phyloP scores from a whole-genome alignment of 2,113 vertebrate genomes.

The Desmodus rotundus region DNA sequence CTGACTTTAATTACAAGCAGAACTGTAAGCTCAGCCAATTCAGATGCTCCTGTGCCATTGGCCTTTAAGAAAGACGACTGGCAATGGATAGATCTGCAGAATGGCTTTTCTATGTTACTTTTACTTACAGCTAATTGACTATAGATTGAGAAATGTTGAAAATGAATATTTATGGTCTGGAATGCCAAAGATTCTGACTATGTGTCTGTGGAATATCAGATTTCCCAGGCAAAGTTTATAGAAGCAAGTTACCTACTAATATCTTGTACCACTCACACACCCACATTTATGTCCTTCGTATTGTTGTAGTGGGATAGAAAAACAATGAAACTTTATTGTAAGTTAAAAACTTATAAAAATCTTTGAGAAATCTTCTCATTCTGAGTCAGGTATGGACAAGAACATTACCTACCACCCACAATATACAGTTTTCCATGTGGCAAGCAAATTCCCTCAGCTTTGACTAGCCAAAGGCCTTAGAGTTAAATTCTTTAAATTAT shows the following conservation, averaged over 20 bases:
- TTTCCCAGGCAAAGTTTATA: neutral
- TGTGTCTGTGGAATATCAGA: neutral
- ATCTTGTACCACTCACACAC: neutral
- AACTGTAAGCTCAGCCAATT: conserved; percentile 14
- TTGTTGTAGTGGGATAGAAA: neutral
- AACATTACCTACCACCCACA: neutral
- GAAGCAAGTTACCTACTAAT: neutral
- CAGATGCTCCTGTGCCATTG: neutral
- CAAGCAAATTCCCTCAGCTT: neutral
- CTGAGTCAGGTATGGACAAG: neutral
- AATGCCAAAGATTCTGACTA: neutral
- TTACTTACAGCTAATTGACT: conserved; percentile 38
- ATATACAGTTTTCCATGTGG: neutral
- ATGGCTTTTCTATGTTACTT: conserved; percentile 41
- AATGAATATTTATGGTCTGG: neutral
- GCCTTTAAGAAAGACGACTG: conserved; percentile 44
- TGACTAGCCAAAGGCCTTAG: neutral
- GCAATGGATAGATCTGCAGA: conserved; percentile 34
- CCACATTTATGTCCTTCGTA: neutral
- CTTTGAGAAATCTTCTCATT: neutral
- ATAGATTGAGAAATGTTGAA: conserved; percentile 26
- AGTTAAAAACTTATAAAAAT: neutral
- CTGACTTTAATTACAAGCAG: conserved; percentile 42
- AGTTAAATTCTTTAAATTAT: neutral
- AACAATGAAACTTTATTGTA: neutral